A percentile compares a stretch with the other conserved stretches of the same genome.
These are phyloP conservation scores for Diadema setosum DNA, from an alignment of 35 echinoderm and acorn worm species.

Conservation along the genomic window DNA sequence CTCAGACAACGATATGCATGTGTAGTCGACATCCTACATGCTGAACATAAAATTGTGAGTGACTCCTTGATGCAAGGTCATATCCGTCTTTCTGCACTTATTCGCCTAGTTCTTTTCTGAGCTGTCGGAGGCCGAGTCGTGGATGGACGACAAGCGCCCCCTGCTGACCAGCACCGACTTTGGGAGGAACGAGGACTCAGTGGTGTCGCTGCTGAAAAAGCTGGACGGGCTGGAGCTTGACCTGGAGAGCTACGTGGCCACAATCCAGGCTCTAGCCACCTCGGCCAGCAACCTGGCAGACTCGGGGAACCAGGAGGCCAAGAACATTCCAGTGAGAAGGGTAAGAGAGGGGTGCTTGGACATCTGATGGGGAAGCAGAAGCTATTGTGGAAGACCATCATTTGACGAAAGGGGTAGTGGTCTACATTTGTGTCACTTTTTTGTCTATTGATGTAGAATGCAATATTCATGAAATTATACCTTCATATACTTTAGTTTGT, in stretches of 20 bases:
- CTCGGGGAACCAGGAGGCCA: constrained; percentile 10
- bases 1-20: too few species aligned
- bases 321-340: constrained; percentile 55
- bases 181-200: constrained; percentile 77
- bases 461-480: too few species aligned
- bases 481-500: too few species aligned
- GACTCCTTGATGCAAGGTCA: too few species aligned
- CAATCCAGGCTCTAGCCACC: constrained; percentile 21
- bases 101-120: constrained; percentile 79
- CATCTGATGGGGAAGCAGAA: too few species aligned
- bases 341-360: too few species aligned
- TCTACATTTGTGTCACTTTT: too few species aligned
- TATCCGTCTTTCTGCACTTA: background rate
- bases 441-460: too few species aligned
- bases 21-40: too few species aligned
- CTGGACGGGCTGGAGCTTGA: constrained; percentile 86
- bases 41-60: too few species aligned
- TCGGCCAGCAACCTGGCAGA: constrained; percentile 6
- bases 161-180: constrained; percentile 32
- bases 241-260: constrained; percentile 64
- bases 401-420: too few species aligned
- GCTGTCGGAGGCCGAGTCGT: constrained; percentile 64
- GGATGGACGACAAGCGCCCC: constrained; percentile 81
- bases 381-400: too few species aligned
- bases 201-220: constrained; percentile 79